A percentile compares a stretch with the other conserved stretches of the same genome.
Conservation (phyloP, 92 coral and sea anemone genomes). For the Epizoanthus illoricatus region DNA sequence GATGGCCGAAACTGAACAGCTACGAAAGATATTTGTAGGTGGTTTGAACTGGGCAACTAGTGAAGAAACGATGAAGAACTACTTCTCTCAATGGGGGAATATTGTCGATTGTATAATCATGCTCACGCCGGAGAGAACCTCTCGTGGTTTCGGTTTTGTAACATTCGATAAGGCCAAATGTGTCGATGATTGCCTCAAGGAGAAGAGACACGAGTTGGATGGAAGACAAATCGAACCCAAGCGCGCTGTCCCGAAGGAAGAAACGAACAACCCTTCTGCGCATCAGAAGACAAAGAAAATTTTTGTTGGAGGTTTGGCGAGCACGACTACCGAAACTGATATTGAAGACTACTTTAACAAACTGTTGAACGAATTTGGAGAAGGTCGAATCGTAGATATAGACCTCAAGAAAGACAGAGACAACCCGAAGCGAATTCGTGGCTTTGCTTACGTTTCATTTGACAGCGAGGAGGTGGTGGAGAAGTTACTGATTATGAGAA, state of each 20-base stretch:
- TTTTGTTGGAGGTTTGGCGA: slow-evolving; percentile 96
- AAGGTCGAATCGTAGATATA: slow-evolving; percentile 83
- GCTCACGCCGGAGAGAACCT: slow-evolving; percentile 77
- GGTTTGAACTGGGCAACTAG: slow-evolving; percentile 88
- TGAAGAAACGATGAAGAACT: slow-evolving; percentile 84
- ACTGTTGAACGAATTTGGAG: slow-evolving; percentile 73
- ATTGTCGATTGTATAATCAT: slow-evolving; percentile 92
- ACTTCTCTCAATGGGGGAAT: slow-evolving; percentile 95
- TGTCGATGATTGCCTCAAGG: slow-evolving; percentile 83
- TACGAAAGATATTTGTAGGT: slow-evolving; percentile 93
- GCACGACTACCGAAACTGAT: slow-evolving; percentile 90
- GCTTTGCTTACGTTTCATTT: slow-evolving; percentile 92
- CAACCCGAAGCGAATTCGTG: slow-evolving; percentile 85
- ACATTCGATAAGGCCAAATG: slow-evolving; percentile 80
- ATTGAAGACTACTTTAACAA: slow-evolving; percentile 78
- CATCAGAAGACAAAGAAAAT: slow-evolving; percentile 77
- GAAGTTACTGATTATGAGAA: slow-evolving; percentile 77
- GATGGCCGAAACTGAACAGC: slow-evolving; percentile 81
- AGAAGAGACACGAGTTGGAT: slow-evolving; percentile 75
- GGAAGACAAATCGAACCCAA: slow-evolving; percentile 96
- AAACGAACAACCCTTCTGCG: slow-evolving; percentile 64
- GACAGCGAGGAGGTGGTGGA: slow-evolving; percentile 92
- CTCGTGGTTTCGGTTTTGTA: slow-evolving; percentile 98
- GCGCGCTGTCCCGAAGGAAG: slow-evolving; percentile 93
- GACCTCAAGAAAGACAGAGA: slow-evolving; percentile 88